Base-by-base conservation (phyloP, 2,888 invertebrate genomes). In the Leucophenga montana region DNA sequence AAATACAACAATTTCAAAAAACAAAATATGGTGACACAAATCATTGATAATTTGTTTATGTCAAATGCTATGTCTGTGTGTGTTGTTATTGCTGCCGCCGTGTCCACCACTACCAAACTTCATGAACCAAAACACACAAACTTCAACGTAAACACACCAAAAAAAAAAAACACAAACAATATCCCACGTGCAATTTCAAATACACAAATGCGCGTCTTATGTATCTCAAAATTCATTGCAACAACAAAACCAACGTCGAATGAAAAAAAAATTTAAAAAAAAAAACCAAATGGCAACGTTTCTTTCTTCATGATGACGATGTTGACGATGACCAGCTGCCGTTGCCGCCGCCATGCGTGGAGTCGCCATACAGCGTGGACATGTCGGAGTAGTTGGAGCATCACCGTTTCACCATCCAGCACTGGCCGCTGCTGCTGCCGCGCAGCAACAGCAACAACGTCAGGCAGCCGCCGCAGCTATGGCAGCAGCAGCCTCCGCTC, bases 271-370 rank as follows among this genome's bases (percentile, higher is more conserved):
- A 72, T 66, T n/a, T n/a, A n/a, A n/a, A n/a, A 69, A 65, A 68
- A 70, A 71, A 44, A 56, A 59, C 59, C 67, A 67, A 73, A 39
- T 20, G 22, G 33, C 31, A 14, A 27, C 57, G 27, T 31, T 14
- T 46, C 68, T 57, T 44, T 69, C 66, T 53, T 69, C 67, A 66
- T 71, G 65, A 71, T 73, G 73, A 66, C 68, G 72, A 71, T 74
- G 70, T 68, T 27, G 27, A 16, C 13, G 13, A 44, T 50, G 3
- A 68, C 69, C 11, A 39, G 39, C 39, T 74, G 83, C 85, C 73
- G 91, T 92, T 92, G 95, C 94, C 86, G 94, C 95, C 87, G 94
- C 94, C 81, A 90, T 95, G 85, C 91, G 95, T 88, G 95, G 95
- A 83, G 95, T 95, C 82, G 94, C 95, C 77, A 94, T 95, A 84